These are phyloP conservation scores for Lithophane leautieri DNA, from an alignment of 2,888 invertebrate genomes.

Conservation along the genomic window DNA sequence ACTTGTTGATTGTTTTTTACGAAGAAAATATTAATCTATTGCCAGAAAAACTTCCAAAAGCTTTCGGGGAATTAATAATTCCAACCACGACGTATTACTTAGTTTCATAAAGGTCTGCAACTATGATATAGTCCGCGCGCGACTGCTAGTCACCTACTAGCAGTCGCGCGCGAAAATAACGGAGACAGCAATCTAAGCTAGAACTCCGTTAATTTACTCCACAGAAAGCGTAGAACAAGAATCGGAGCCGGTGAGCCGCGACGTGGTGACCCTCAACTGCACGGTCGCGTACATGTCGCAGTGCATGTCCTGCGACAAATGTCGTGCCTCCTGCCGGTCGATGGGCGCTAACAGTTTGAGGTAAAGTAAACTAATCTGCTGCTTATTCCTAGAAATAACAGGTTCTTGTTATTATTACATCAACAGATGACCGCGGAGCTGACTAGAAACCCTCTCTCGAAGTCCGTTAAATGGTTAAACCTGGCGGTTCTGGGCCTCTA, in stretches of 20 bases:
- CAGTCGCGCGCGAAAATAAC: background rate
- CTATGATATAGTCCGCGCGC: background rate
- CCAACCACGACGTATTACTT: background rate
- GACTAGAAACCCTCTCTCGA: background rate
- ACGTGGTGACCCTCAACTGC: constrained; percentile 95
- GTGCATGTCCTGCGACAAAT: constrained; percentile 97
- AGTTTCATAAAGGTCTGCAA: background rate
- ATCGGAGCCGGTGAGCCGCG: constrained; percentile 90
- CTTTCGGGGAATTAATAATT: background rate
- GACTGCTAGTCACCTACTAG: too few relatives aligned
- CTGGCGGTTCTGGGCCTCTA: background rate
- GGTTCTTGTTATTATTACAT: too few relatives aligned
- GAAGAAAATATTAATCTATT: background rate
- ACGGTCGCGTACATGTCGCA: constrained; percentile 97
- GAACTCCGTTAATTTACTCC: constrained; percentile 26
- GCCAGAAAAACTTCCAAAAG: background rate
- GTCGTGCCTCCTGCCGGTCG: constrained; percentile 94
- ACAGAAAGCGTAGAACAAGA: constrained; percentile 93
- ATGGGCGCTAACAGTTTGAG: constrained; percentile 94
- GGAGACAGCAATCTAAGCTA: background rate
- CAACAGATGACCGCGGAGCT: background rate
- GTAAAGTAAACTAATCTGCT: constrained; percentile 66
- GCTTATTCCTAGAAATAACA: background rate
- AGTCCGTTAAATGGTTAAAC: background rate
- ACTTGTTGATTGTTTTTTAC: background rate